Evolutionary conservation across 2,888 invertebrate genomes (phyloP).

Genomic region (Drosophila heteroneura): DNA sequence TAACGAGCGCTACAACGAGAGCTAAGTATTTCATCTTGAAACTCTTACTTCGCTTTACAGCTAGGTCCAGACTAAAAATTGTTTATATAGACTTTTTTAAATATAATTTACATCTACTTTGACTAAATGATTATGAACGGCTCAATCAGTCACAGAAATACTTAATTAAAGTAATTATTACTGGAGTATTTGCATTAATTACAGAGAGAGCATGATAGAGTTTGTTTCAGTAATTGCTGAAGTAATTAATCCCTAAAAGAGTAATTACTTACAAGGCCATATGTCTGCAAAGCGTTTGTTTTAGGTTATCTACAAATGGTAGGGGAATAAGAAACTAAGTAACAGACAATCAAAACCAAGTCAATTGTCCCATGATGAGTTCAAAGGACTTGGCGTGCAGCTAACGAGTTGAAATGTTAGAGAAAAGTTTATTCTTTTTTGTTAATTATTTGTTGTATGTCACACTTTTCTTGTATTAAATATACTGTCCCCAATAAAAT

Average conservation of each 20-base stretch:
- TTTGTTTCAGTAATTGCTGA: not conserved
- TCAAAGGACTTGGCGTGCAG: constrained; percentile 30
- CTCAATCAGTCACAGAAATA: not conserved
- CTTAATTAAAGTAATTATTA: not conserved
- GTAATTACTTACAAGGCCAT: not conserved
- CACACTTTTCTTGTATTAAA: constrained; percentile 1
- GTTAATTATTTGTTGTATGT: not conserved
- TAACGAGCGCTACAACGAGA: not conserved
- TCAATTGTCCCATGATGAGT: not conserved
- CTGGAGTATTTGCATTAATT: not conserved
- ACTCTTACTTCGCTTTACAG: not conserved
- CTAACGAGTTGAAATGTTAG: constrained; percentile 30
- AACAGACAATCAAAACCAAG: not conserved
- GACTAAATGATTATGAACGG: not conserved
- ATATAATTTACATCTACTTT: not conserved
- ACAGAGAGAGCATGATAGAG: not conserved
- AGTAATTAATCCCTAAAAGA: not conserved
- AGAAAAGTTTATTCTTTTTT: constrained; percentile 1
- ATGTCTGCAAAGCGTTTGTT: not conserved
- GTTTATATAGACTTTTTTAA: not conserved
- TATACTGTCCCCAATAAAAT: not conserved
- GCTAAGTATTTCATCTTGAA: not conserved
- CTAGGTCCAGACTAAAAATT: not conserved
- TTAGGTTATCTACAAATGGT: not conserved
- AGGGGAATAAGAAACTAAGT: not conserved